Percentiles rank a stretch among this genome's conserved stretches.
Evolutionary conservation across 2,113 vertebrate genomes (phyloP).

Genomic region (Dermatemys mawii): DNA sequence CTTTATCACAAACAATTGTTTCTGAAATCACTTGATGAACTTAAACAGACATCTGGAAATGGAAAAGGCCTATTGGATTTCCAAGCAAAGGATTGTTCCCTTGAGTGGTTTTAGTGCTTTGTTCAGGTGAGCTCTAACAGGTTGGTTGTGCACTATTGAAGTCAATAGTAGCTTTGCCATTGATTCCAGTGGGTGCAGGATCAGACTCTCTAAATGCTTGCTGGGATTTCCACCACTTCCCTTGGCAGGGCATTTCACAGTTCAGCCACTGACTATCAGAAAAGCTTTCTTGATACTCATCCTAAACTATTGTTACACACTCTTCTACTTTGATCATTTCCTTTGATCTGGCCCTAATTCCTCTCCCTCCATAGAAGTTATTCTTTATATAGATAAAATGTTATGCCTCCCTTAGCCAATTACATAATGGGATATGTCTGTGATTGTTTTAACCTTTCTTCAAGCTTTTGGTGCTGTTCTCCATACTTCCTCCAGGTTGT

Average conservation of each 20-base stretch:
- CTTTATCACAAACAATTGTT: not conserved
- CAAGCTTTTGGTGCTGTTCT: not conserved
- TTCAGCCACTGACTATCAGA: not conserved
- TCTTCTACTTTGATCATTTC: not conserved
- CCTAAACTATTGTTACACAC: not conserved
- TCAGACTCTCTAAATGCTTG: not conserved
- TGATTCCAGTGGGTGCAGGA: not conserved
- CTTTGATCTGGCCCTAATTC: not conserved
- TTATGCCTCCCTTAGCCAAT: not conserved
- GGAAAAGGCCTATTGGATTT: not conserved
- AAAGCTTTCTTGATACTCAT: not conserved
- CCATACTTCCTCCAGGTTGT: not conserved
- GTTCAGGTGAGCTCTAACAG: not conserved
- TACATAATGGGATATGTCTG: accelerated
- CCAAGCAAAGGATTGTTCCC: not conserved
- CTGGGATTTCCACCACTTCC: not conserved
- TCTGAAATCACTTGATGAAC: not conserved
- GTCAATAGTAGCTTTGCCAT: not conserved
- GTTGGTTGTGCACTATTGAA: not conserved
- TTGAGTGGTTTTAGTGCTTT: accelerated
- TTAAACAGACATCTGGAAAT: not conserved
- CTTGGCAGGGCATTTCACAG: not conserved
- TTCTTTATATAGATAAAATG: not conserved
- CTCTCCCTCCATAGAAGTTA: not conserved
- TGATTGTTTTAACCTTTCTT: not conserved